Evolutionary conservation across 1,140 invertebrate genomes (phyloP), one percentile per base, ranked within the genome.

Genomic region (Pseudomyrmex flavicornis): DNA sequence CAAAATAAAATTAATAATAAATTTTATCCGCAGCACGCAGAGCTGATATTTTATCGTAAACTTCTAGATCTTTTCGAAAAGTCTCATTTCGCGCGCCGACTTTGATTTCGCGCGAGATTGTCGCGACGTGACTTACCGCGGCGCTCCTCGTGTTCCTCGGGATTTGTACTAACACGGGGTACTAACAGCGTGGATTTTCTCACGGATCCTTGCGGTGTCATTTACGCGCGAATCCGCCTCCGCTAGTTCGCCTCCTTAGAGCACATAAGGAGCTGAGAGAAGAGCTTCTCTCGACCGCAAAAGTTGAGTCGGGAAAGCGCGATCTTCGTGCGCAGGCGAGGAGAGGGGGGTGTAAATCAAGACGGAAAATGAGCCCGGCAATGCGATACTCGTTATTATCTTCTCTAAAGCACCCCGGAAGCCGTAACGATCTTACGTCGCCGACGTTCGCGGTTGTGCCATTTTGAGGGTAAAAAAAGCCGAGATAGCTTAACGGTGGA

Each of bases 311-410:
- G 50, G 63, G 63, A 69, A 68, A 66, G 35, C 72, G 52, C 72
- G 50, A 83, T 65, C 50, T 35, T 50, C 50, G 59, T 58, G 50
- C 50, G 48, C 13, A 26, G 1, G 44, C 2, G 3, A 26, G 20
- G 17, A 13, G 22, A 15, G 66, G 54, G 54, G 76, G 56, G 76
- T 70, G 76, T 80, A 80, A 80, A 80, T 80, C 76, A 72, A 80
- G 76, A 59, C 66, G 76, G 76, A 80, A 80, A 80, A 80, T 80
- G 76, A 80, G 66, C 66, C 35, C 76, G 66, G 76, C 66, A 66
- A 80, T 80, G 66, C 76, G 76, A 80, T 80, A 80, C 76, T 80
- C 76, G 66, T 80, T 80, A 80, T 80, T 80, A 80, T 80, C 76
- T 56, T 69, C 66, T 22, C 35, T 54, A 72, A 77, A 70, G 54